phyloP scores from a whole-genome alignment of 2,113 vertebrate species.

The Elgaria multicarinata region DNA sequence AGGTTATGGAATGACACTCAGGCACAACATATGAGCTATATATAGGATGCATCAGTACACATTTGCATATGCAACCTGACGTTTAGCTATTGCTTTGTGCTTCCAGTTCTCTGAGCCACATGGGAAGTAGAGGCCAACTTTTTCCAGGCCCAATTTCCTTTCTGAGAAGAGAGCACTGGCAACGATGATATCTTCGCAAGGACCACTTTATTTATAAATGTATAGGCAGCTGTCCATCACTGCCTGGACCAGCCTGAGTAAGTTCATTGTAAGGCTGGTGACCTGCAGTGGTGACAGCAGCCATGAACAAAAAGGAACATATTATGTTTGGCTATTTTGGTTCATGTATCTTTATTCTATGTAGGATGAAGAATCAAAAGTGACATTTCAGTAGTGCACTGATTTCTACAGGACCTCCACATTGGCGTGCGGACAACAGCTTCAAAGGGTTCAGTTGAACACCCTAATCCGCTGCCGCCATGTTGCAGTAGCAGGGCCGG shows the following conservation, averaged over 20 bases:
- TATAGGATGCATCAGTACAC: neutral
- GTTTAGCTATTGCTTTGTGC: neutral
- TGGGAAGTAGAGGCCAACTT: neutral
- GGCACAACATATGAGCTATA: neutral
- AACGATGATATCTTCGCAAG: neutral
- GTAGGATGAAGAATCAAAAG: fast-evolving
- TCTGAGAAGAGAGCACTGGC: neutral
- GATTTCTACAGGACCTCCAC: fast-evolving
- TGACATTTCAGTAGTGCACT: neutral
- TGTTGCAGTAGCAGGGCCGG: too few species aligned
- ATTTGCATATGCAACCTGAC: conserved; percentile 1
- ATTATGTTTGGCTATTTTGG: neutral
- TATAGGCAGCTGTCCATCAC: too few species aligned
- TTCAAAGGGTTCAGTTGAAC: too few species aligned
- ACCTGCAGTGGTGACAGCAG: too few species aligned
- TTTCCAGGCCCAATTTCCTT: neutral
- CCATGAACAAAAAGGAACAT: neutral
- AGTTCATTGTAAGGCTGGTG: too few species aligned
- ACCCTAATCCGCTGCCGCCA: too few species aligned
- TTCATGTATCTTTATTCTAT: neutral
- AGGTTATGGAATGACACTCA: neutral
- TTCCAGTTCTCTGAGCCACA: neutral
- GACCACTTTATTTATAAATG: neutral
- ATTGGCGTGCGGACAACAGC: too few species aligned
- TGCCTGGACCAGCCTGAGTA: too few species aligned